Percentiles rank a stretch among this genome's conserved stretches.
phyloP scores from a whole-genome alignment of 2,888 invertebrate genomes.

The Polyommatus iphigenia region DNA sequence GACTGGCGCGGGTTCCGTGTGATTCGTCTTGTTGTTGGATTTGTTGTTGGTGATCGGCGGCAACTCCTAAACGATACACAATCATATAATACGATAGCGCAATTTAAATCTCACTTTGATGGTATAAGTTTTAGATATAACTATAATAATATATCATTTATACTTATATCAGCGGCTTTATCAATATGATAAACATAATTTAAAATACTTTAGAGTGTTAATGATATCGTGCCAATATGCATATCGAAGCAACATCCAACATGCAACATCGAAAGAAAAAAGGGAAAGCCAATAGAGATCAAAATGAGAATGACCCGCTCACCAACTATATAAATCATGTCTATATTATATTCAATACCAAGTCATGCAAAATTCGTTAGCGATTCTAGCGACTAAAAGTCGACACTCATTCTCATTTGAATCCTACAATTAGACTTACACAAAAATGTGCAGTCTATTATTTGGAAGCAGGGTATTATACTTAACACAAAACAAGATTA shows the following conservation, averaged over 20 bases:
- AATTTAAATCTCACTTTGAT: conserved; percentile 17
- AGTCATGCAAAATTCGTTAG: conserved; percentile 42
- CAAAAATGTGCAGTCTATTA: conserved; percentile 48
- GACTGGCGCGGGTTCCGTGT: conserved; percentile 52
- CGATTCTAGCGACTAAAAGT: conserved; percentile 35
- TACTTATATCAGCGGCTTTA: conserved; percentile 3
- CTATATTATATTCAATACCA: conserved; percentile 41
- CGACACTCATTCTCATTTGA: conserved; percentile 72
- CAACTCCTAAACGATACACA: conserved; percentile 60
- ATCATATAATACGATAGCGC: too few relatives aligned
- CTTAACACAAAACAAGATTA: background rate
- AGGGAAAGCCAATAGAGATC: conserved; percentile 57
- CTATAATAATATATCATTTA: background rate
- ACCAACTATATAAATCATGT: conserved; percentile 42
- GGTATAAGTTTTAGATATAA: background rate
- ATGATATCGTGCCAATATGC: conserved; percentile 68
- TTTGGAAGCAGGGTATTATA: conserved; percentile 30
- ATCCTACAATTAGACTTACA: conserved; percentile 57
- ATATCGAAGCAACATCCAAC: conserved; percentile 69
- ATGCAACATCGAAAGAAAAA: conserved; percentile 69
- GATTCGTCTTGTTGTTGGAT: conserved; percentile 51
- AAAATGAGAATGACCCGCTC: conserved; percentile 74
- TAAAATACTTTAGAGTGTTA: conserved; percentile 34
- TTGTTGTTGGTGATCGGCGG: conserved; percentile 74
- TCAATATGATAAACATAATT: conserved; percentile 21